These are phyloP conservation scores for Molossus alvarezi DNA, from an alignment of 2,797 vertebrate species.

Conservation along the genomic window DNA sequence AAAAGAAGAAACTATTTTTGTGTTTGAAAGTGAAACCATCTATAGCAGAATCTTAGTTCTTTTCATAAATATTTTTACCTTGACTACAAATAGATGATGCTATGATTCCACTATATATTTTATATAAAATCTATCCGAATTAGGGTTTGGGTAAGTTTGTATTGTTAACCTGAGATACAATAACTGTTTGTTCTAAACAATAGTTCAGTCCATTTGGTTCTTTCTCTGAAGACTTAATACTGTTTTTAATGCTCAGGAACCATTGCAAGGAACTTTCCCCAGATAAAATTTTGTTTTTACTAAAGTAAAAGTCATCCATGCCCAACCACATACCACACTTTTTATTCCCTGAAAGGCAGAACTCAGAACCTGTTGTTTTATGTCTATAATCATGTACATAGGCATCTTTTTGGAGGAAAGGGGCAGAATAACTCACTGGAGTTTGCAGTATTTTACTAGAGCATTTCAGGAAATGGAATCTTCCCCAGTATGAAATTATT, in stretches of 20 bases:
- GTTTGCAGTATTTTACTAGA: conserved; percentile 74
- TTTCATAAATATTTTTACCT: conserved; percentile 69
- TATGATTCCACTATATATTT: conserved; percentile 78
- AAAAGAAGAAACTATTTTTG: conserved; percentile 84
- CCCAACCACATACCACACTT: conserved; percentile 21
- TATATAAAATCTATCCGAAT: conserved; percentile 79
- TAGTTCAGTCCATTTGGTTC: conserved; percentile 67
- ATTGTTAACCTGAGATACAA: conserved; percentile 75
- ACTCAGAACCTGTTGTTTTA: conserved; percentile 66
- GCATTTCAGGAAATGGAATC: conserved; percentile 74
- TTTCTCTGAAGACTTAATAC: conserved; percentile 61
- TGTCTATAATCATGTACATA: conserved; percentile 82
- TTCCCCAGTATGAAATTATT: conserved; percentile 70
- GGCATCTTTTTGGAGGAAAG: conserved; percentile 76
- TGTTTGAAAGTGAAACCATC: conserved; percentile 82
- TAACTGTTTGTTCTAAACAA: conserved; percentile 77
- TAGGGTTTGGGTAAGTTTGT: conserved; percentile 80
- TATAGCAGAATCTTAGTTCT: conserved; percentile 77
- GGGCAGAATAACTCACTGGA: conserved; percentile 63
- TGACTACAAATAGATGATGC: conserved; percentile 73
- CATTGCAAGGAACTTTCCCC: conserved; percentile 68
- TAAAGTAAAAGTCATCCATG: conserved; percentile 66
- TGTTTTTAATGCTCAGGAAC: conserved; percentile 78
- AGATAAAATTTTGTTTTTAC: conserved; percentile 68
- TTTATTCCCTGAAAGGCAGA: conserved; percentile 70